Evolutionary conservation across 2,113 vertebrate genomes (phyloP), one percentile per base, ranked within the genome.

Genomic region (Mesocricetus auratus): DNA sequence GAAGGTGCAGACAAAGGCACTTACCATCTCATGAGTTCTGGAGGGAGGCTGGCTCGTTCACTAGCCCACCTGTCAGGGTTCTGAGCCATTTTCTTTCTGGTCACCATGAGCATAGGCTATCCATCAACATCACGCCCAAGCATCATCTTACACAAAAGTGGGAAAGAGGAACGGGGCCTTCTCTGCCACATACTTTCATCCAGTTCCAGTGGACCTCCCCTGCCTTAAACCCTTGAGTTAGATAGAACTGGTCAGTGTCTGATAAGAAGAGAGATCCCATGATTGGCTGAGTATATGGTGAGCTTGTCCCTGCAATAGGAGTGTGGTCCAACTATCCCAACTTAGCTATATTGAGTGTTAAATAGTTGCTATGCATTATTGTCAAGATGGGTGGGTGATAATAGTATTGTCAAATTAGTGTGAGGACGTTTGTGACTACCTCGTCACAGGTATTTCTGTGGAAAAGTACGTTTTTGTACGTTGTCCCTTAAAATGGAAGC

Each of bases 51-150:
- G 29, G n/a, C 64, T 95, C 12, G 74, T 58, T 94, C 16, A 79
- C 66, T 90, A 39, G 24, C 12, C 53, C 42, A 60, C 13, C 31
- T 60, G 42, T 78, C 31, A 77, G n/a, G 77, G 45, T 95, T 86
- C 24, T 90, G 62, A 71, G 60, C 74, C 66, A 24, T 97, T 89
- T 93, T 86, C 33, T 86, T 64, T 90, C 29, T 64, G 3, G 62
- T 33, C 4, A 45, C 58, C 58, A 19, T 89, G 53, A 50, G 66
- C 39, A 62, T 31, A 89, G 29, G 56, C 91, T 45, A 42, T 47
- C n/a, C 82, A 5, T 71, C 16, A 5, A 69, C 47, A 13, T 7
- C 85, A 77, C 17, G n/a, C 82, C 21, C 89, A 62, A 95, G 86
- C 64, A 73, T 71, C 42, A 68, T 36, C 11, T 89, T 89, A 36